Evolutionary conservation across 2,797 vertebrate genomes (phyloP).

Genomic region (Tragopan temminckii): DNA sequence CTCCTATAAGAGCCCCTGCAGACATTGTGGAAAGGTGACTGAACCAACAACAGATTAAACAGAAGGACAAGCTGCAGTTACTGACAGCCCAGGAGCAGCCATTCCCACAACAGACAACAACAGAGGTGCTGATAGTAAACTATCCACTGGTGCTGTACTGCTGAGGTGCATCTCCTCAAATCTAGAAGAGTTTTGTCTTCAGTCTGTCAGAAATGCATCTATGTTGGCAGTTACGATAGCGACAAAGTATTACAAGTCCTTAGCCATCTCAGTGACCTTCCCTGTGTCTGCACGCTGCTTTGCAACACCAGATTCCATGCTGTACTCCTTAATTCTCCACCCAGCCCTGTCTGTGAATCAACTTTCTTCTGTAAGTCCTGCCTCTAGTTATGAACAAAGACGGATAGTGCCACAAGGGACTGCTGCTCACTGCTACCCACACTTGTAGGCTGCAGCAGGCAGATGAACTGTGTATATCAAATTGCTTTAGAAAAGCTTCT

Average conservation of each 20-base stretch:
- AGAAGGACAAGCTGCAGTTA: neutral
- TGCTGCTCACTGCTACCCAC: neutral
- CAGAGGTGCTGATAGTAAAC: neutral
- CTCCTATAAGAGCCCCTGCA: neutral
- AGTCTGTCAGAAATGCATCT: neutral
- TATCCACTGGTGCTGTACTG: neutral
- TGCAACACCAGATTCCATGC: neutral
- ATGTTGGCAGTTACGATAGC: neutral
- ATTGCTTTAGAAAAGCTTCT: neutral
- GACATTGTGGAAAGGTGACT: neutral
- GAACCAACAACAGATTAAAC: neutral
- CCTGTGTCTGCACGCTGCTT: neutral
- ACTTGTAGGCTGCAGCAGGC: neutral
- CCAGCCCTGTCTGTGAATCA: neutral
- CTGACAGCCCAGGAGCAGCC: neutral
- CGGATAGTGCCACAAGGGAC: neutral
- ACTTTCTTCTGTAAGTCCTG: neutral
- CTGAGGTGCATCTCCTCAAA: neutral
- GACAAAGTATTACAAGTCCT: neutral
- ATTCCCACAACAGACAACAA: neutral
- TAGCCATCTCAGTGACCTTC: neutral
- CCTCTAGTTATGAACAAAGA: neutral
- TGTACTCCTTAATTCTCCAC: neutral
- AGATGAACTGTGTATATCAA: neutral
- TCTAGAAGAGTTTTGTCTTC: neutral